Percentiles rank a stretch among this genome's conserved stretches.
Conservation (phyloP, 1,140 invertebrate species). For the Drosophila pandora region DNA sequence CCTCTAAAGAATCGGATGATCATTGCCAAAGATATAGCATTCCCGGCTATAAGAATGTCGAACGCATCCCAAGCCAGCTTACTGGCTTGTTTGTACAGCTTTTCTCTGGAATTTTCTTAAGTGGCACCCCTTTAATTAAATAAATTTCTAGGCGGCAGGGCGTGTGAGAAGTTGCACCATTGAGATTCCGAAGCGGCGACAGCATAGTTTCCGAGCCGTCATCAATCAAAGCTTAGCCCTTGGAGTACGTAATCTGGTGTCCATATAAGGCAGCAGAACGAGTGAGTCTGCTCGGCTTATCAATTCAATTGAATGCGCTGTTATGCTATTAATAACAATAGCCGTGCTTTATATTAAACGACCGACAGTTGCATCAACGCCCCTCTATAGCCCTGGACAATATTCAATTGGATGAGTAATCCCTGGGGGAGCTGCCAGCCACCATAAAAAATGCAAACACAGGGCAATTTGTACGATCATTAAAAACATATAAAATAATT, state of each 20-base stretch:
- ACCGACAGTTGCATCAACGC: constrained; percentile 46
- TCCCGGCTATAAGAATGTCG: too few species aligned
- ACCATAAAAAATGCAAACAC: constrained; percentile 33
- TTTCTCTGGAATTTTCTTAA: background rate
- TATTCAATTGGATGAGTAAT: constrained; percentile 62
- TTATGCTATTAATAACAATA: constrained; percentile 80
- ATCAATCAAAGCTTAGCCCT: constrained; percentile 53
- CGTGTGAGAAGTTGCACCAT: constrained; percentile 37
- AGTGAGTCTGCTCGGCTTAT: constrained; percentile 47
- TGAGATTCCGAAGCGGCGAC: background rate
- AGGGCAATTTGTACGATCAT: constrained; percentile 55
- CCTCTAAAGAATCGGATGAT: too few species aligned
- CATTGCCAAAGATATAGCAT: too few species aligned
- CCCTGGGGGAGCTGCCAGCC: constrained; percentile 23
- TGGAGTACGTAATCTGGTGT: constrained; percentile 19
- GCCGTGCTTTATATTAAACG: constrained; percentile 63
- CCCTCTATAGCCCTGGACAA: constrained; percentile 2
- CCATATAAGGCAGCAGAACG: constrained; percentile 15
- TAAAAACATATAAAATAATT: constrained; percentile 82
- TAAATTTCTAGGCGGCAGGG: constrained; percentile 50
- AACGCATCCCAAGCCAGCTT: background rate
- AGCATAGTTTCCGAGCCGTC: constrained; percentile 26
- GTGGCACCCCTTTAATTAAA: constrained; percentile 45
- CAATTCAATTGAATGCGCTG: constrained; percentile 65
- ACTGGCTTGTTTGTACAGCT: background rate